These are phyloP conservation scores for Misgurnus mizolepis DNA, from an alignment of 2,113 vertebrate genomes.

Conservation along the genomic window DNA sequence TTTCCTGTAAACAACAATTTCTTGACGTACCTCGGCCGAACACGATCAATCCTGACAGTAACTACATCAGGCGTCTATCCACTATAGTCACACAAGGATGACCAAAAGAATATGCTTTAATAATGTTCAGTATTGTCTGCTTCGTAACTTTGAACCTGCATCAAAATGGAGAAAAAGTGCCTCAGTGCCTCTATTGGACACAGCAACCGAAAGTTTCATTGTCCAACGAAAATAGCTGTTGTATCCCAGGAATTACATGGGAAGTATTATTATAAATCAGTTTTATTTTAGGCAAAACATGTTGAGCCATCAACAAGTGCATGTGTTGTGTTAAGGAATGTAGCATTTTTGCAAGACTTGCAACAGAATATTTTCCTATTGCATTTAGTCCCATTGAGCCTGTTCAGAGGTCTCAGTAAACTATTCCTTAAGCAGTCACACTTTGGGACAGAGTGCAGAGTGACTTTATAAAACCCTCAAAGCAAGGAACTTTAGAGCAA, in stretches of 20 bases:
- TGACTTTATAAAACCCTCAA: neutral
- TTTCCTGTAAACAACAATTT: too few species aligned
- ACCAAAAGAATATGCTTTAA: too few species aligned
- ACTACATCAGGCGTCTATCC: too few species aligned
- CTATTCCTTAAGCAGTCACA: neutral
- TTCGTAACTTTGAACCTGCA: neutral
- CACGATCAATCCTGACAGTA: too few species aligned
- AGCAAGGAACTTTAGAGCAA: neutral
- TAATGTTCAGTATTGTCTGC: too few species aligned
- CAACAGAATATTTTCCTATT: neutral
- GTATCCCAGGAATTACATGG: too few species aligned
- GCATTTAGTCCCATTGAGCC: neutral
- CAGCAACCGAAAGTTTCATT: too few species aligned
- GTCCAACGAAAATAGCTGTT: too few species aligned
- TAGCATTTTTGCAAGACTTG: conserved; percentile 21
- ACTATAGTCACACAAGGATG: too few species aligned
- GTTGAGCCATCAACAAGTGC: neutral
- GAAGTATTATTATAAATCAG: neutral
- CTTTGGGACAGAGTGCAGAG: neutral
- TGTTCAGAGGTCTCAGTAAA: too few species aligned
- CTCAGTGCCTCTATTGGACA: too few species aligned
- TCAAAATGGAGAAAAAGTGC: neutral
- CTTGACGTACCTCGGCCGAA: too few species aligned
- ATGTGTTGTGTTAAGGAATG: conserved; percentile 1
- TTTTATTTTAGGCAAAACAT: neutral